Evolutionary conservation across 2,797 vertebrate genomes (phyloP), one percentile per base, ranked within the genome.

Genomic region (Spinus pinus): DNA sequence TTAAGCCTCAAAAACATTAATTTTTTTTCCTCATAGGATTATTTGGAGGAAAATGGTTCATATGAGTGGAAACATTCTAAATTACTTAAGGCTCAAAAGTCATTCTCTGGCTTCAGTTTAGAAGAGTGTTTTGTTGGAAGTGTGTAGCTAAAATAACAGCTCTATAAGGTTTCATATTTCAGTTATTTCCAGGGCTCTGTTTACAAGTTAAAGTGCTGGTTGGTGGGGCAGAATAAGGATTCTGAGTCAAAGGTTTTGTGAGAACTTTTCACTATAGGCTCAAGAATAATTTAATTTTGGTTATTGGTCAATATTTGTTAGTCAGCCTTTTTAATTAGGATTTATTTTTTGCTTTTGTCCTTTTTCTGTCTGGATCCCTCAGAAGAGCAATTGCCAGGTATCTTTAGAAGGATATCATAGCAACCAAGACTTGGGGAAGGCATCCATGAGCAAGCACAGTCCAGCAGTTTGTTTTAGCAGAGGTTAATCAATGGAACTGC

Each of bases 241-340:
- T 95, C 81, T 89, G 31, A 12, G 81, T 86, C 81, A 94, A 91
- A 94, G 24, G n/a, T 93, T 95, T 94, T 93, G 80, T 72, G 56
- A 94, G 69, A 95, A 84, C 24, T 20, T 88, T 71, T 61, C 90
- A 85, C 71, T 80, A 61, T 88, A 73, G 35, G 51, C 35, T 35
- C 61, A 77, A 90, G 42, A 93, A 73, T 88, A 92, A 96, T 91
- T 94, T 37, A 49, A 19, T 81, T 91, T 92, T 79, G 60, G 75
- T 81, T 97, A 86, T 91, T 97, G 95, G 92, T 51, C 41, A 88
- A 44, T 96, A 92, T 90, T 97, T 95, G 54, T 94, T 96, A 95
- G 92, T 71, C 41, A 89, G 28, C 24, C 21, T 94, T 97, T 98
- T 96, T 95, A 97, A 97, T 97, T 96, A 57, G 33, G 39, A 41